These are phyloP conservation scores for Diadophis punctatus DNA, from an alignment of 2,113 vertebrate genomes.

Conservation along the genomic window DNA sequence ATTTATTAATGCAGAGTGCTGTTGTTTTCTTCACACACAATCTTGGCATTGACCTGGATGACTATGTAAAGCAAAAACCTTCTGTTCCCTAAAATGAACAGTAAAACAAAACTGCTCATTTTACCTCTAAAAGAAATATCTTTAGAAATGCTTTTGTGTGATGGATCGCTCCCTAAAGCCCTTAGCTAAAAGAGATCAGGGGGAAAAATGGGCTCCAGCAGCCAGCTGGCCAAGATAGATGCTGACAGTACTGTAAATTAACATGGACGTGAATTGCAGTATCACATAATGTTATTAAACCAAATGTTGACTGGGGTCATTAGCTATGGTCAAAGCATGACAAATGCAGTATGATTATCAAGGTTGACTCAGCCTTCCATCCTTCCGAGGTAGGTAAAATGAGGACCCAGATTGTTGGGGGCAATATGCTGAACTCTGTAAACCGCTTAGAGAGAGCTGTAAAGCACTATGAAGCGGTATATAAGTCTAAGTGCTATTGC, in stretches of 20 bases:
- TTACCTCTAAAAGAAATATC: neutral
- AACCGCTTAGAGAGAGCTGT: too few relatives aligned
- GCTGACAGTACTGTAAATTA: constrained; percentile 34
- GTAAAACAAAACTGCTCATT: neutral
- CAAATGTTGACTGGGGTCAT: constrained; percentile 16
- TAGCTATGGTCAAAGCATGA: constrained; percentile 6
- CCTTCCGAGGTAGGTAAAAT: too few relatives aligned
- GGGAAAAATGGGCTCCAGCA: neutral
- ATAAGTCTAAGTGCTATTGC: too few relatives aligned
- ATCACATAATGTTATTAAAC: constrained; percentile 24
- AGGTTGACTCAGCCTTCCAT: too few relatives aligned
- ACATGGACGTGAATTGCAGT: neutral
- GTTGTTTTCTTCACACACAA: neutral
- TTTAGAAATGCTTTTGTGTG: constrained; percentile 22
- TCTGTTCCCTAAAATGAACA: neutral
- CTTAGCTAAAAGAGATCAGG: neutral
- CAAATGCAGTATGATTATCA: neutral
- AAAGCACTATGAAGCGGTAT: too few relatives aligned
- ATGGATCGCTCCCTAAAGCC: neutral
- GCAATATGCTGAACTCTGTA: too few relatives aligned
- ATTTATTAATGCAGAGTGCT: neutral
- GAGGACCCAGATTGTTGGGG: too few relatives aligned
- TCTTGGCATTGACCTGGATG: constrained; percentile 9
- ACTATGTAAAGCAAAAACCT: neutral
- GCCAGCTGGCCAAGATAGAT: neutral